phyloP scores from a whole-genome alignment of 2,888 invertebrate genomes.

The Aspidiotus destructor region DNA sequence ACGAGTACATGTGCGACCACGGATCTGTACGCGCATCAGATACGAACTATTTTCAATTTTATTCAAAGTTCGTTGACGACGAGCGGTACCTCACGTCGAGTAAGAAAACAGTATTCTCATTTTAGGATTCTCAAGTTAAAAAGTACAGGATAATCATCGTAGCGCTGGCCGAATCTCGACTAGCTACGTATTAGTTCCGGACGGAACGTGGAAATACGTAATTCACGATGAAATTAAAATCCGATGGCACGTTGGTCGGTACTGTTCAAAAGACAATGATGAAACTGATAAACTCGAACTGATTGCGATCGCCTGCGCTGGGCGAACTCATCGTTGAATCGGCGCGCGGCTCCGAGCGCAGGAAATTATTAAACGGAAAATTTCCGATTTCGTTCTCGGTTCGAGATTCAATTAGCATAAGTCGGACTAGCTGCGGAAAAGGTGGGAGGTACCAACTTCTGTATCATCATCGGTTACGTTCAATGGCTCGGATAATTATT shows the following conservation, averaged over 20 bases:
- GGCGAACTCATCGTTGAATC: neutral
- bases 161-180: too few relatives aligned
- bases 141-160: too few relatives aligned
- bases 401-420: slow-evolving; percentile 1
- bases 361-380: neutral
- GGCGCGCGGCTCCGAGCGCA: neutral
- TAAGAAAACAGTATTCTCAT: too few relatives aligned
- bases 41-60: too few relatives aligned
- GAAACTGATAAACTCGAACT: neutral
- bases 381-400: neutral
- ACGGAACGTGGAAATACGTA: neutral
- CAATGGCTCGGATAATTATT: too few relatives aligned
- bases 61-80: too few relatives aligned
- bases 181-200: neutral
- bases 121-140: too few relatives aligned
- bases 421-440: neutral
- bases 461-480: too few relatives aligned
- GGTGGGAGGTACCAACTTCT: too few relatives aligned
- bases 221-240: neutral
- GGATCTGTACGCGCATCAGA: too few relatives aligned
- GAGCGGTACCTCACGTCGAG: too few relatives aligned
- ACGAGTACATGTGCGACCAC: too few relatives aligned
- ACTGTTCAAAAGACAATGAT: slow-evolving; percentile 1
- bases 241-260: neutral
- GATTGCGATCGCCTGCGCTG: neutral